Percentiles rank a stretch among this genome's conserved stretches.
These are phyloP conservation scores for Percopsis omiscomaycus DNA, from an alignment of 2,797 vertebrate genomes.

Conservation along the genomic window DNA sequence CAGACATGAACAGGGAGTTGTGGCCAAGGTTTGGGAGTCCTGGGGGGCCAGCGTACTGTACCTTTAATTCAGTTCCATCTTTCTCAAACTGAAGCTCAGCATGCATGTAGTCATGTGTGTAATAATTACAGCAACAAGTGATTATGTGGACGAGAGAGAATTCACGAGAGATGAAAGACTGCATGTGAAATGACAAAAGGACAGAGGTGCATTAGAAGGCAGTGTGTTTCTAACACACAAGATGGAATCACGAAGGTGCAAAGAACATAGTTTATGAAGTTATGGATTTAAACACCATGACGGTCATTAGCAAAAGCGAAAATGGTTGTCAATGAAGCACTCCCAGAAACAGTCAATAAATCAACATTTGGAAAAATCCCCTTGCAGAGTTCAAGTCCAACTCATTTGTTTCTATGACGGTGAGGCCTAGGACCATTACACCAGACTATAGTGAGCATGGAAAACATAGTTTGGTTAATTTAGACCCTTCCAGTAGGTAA, in stretches of 20 bases:
- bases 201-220: too few relatives aligned
- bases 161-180: too few relatives aligned
- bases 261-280: background rate
- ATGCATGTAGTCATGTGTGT: too few relatives aligned
- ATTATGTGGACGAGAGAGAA: too few relatives aligned
- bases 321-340: background rate
- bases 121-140: too few relatives aligned
- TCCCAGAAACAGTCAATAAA: conserved; percentile 20
- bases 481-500: conserved; percentile 7
- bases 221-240: background rate
- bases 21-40: too few relatives aligned
- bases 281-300: background rate
- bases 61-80: too few relatives aligned
- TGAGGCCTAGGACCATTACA: background rate
- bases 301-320: background rate
- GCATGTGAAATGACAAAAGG: too few relatives aligned
- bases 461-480: conserved; percentile 8
- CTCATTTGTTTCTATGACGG: too few relatives aligned
- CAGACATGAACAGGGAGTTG: too few relatives aligned
- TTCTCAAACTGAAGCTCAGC: too few relatives aligned
- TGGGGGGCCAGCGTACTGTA: too few relatives aligned
- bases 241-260: background rate
- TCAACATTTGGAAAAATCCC: background rate
- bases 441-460: conserved; percentile 5
- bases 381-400: background rate